Base-by-base conservation (phyloP, 2,797 vertebrate genomes). In the Myotis daubentonii region DNA sequence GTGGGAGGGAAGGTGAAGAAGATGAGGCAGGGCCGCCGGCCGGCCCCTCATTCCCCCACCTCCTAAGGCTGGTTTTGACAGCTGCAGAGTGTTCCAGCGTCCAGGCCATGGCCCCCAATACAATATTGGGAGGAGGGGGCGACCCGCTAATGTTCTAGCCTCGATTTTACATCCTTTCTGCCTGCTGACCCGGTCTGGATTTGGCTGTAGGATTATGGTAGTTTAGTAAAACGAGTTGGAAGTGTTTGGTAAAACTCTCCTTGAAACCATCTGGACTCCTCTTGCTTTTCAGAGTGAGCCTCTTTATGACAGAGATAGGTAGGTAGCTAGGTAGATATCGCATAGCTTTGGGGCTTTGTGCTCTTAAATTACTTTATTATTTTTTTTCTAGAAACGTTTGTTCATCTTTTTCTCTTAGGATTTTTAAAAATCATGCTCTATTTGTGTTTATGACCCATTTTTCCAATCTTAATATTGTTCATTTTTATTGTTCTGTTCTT, bases 381-480 rank as follows among this genome's bases (percentile, higher is more conserved):
- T 87, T 44, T 75, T 75, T 79, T 72, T 23, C 55, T 82, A 85
- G 38, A 92, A 93, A 79, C 66, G 30, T 75, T 93, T 87, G 80
- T 87, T 90, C 23, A 53, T 51, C n/a, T 84, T 85, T 38, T 91
- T 93, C 28, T 60, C 15, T 76, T 47, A 7, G 12, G 10, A 6
- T 62, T 86, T 80, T 87, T 55, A 3, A 28, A 66, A 90, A 70
- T 28, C 33, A 17, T 10, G 0, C 30, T 71, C 44, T 75, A 44
- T 11, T 44, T 74, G 19, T 75, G 30, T 89, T 80, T 71, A 16
- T 70, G 68, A 10, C 22, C 16, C 4, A 8, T 12, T 82, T 95
- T 89, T 92, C 19, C 22, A 53, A 49, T 76, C 47, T 23, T 72
- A 80, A 62, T 53, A 38, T 8, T 79, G n/a, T 41, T 79, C 19